Percentiles rank a stretch among this genome's conserved stretches.
Evolutionary conservation across 2,888 invertebrate species (phyloP).

Genomic region (Drosophila stalkeri): DNA sequence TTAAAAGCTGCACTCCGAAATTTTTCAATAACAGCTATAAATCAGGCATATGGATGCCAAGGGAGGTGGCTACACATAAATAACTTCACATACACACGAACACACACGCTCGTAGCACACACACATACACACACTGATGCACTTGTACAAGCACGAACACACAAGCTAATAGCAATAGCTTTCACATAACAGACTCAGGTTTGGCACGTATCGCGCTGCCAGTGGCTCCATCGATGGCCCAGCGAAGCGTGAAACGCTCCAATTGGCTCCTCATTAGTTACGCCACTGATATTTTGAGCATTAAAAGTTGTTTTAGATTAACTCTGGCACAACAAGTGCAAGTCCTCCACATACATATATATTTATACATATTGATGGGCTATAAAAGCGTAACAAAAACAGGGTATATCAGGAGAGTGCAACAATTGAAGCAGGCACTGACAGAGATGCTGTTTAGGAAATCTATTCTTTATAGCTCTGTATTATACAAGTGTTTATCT

Average conservation of each 20-base stretch:
- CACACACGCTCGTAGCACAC: slow-evolving; percentile 15
- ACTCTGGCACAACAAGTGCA: slow-evolving; percentile 16
- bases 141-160: slow-evolving; percentile 21
- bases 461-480: background rate
- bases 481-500: too few species aligned
- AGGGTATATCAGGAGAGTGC: background rate
- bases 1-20: slow-evolving; percentile 81
- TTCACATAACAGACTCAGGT: slow-evolving; percentile 7
- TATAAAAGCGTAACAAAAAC: background rate
- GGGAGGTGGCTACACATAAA: slow-evolving; percentile 81
- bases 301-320: slow-evolving; percentile 36
- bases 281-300: slow-evolving; percentile 58
- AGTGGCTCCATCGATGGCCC: slow-evolving; percentile 60
- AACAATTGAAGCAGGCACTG: background rate
- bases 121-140: slow-evolving; percentile 12
- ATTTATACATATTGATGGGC: background rate
- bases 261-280: slow-evolving; percentile 69
- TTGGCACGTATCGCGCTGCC: slow-evolving; percentile 12
- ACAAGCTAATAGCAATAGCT: slow-evolving; percentile 28
- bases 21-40: slow-evolving; percentile 85
- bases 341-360: background rate
- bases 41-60: slow-evolving; percentile 82
- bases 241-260: slow-evolving; percentile 65
- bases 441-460: background rate
- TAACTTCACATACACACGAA: slow-evolving; percentile 57